These are phyloP conservation scores for Enteromius treurensis DNA, from an alignment of 2,797 vertebrate genomes.

Conservation along the genomic window DNA sequence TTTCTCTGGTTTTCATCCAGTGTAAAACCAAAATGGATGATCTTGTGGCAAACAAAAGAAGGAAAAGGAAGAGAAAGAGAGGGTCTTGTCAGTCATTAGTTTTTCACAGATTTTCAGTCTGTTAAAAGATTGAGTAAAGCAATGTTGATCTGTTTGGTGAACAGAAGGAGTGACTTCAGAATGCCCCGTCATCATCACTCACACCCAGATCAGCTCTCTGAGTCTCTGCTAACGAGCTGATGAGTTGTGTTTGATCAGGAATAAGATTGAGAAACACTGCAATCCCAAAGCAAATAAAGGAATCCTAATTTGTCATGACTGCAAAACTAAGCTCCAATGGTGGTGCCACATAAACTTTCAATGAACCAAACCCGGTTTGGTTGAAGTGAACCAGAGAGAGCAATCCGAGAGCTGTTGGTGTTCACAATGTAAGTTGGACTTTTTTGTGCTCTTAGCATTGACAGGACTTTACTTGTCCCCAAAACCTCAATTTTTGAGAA, in stretches of 20 bases:
- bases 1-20: background rate
- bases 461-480: background rate
- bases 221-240: background rate
- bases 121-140: background rate
- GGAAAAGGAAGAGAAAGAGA: background rate
- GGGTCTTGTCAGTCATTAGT: background rate
- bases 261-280: background rate
- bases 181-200: background rate
- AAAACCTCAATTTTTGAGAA: background rate
- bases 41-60: background rate
- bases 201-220: background rate
- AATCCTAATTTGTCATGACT: background rate
- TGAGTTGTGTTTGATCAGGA: slow-evolving; percentile 10
- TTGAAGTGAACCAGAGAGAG: background rate
- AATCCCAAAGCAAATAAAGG: slow-evolving; percentile 1
- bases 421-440: background rate
- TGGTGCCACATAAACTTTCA: background rate
- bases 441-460: background rate
- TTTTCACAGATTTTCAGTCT: background rate
- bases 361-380: background rate
- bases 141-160: background rate
- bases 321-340: background rate
- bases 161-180: background rate
- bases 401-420: background rate
- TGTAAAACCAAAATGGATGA: background rate